Base-by-base conservation (phyloP, 2,113 vertebrate species). In the Cephalopholis sonnerati region DNA sequence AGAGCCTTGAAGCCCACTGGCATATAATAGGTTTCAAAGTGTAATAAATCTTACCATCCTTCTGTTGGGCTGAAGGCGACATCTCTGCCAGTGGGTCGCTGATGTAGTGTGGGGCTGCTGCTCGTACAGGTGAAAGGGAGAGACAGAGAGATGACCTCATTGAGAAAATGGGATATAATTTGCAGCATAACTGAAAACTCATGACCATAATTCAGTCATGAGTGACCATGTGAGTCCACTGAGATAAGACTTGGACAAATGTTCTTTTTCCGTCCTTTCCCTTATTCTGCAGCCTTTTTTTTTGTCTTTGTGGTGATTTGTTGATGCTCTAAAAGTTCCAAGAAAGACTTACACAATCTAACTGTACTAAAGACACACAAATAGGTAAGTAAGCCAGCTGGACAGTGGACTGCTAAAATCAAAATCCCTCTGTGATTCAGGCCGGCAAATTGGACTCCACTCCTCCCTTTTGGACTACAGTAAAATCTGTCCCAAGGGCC, bases 31-130 rank as follows among this genome's bases (percentile, higher is more conserved):
- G 57, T 81, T 86, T 89, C 78, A 84, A 83, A 90, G 81, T 79
- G 41, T 57, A 70, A 86, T 91, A 93, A 93, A 92, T 92, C 89
- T 76, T 0, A 46, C 24, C 67, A 16, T 89, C 75, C 82, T 75
- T 82, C 75, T 82, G 77, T 50, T 54, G 53, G 65, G 66, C 74
- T 71, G 50, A 17, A 73, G 62, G 61, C 11, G n/a, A 24, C 73
- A 62, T 48, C 59, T 72, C 54, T 71, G 77, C 64, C 77, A 51
- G 77, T 36, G 22, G 41, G 44, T 13, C 48, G 16, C 22, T 29
- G 46, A n/a, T 54, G 18, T 53, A 18, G 58, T 71, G 36, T 1
- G 5, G 1, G 18, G 36, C 55, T 41, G 71, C 75, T 25, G 62
- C 58, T 55, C 32, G 16, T 55, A 3, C 81, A 87, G 77, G 65